Conservation (phyloP, 2,797 vertebrate genomes). For the Rhinella marina region DNA sequence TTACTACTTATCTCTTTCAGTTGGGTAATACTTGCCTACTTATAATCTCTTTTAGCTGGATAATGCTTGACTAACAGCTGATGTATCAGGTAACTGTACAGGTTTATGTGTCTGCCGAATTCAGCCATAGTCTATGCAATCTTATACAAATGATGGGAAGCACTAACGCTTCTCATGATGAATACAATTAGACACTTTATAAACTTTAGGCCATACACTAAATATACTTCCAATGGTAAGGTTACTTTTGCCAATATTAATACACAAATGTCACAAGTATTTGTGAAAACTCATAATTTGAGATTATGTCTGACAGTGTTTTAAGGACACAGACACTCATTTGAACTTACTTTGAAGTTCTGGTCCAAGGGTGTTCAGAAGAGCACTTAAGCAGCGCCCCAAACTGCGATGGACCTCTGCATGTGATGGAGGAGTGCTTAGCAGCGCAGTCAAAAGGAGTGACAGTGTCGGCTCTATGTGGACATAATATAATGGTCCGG, state of each 20-base stretch:
- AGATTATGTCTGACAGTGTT: too few species aligned
- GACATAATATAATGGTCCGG: constrained; percentile 80
- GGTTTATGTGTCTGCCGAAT: too few species aligned
- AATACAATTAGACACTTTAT: too few species aligned
- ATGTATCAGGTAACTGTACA: too few species aligned
- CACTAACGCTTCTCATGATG: too few species aligned
- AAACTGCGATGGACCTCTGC: constrained; percentile 89
- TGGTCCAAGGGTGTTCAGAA: constrained; percentile 88
- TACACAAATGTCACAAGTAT: background rate
- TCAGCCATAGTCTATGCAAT: too few species aligned
- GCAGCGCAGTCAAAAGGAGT: constrained; percentile 82
- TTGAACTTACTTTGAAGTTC: constrained; percentile 86
- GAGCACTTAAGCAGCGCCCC: constrained; percentile 86
- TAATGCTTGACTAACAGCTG: too few species aligned
- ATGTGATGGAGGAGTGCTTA: constrained; percentile 84
- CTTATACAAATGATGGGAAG: too few species aligned
- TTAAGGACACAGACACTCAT: background rate
- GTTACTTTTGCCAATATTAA: background rate
- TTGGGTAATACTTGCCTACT: too few species aligned
- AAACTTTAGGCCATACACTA: too few species aligned
- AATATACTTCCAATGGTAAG: background rate
- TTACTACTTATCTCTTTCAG: too few species aligned
- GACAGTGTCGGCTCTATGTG: constrained; percentile 85
- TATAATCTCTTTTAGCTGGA: too few species aligned
- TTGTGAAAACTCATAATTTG: background rate